A percentile compares a stretch with the other conserved stretches of the same genome.
Conservation (phyloP, 2,888 invertebrate species). For the Tromatobia lineatoria region DNA sequence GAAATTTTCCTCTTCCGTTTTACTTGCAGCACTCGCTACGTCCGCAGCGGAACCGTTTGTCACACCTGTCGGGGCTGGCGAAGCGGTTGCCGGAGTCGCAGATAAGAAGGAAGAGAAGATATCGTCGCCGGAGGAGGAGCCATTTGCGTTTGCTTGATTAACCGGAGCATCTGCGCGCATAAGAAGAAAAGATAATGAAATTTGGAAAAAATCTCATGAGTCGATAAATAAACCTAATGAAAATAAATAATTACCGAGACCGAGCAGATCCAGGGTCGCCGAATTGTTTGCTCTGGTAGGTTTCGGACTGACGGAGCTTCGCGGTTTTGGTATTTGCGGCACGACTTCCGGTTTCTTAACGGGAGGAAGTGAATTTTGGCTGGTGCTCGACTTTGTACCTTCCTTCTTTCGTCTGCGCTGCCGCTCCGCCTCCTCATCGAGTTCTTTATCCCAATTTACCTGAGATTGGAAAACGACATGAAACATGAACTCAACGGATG, state of each 20-base stretch:
- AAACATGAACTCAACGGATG: background rate
- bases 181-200: background rate
- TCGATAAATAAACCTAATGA: background rate
- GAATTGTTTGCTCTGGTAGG: constrained; percentile 84
- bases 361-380: constrained; percentile 81
- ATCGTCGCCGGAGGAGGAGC: constrained; percentile 87
- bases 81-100: constrained; percentile 86
- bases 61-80: constrained; percentile 79
- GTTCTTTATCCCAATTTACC: constrained; percentile 93
- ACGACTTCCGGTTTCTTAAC: constrained; percentile 85
- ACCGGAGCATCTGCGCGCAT: constrained; percentile 78
- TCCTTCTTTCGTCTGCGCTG: constrained; percentile 94
- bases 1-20: constrained; percentile 94
- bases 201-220: background rate
- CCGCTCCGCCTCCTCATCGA: constrained; percentile 94
- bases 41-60: constrained; percentile 80
- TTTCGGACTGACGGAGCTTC: constrained; percentile 87
- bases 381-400: constrained; percentile 87
- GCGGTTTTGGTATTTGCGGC: constrained; percentile 88
- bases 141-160: constrained; percentile 79
- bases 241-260: constrained; percentile 83
- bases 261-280: constrained; percentile 86
- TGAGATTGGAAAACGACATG: constrained; percentile 64
- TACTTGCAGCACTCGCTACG: constrained; percentile 86
- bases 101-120: constrained; percentile 92